These are phyloP conservation scores for Synergus japonicus DNA, from an alignment of 2,888 invertebrate species.

Conservation along the genomic window DNA sequence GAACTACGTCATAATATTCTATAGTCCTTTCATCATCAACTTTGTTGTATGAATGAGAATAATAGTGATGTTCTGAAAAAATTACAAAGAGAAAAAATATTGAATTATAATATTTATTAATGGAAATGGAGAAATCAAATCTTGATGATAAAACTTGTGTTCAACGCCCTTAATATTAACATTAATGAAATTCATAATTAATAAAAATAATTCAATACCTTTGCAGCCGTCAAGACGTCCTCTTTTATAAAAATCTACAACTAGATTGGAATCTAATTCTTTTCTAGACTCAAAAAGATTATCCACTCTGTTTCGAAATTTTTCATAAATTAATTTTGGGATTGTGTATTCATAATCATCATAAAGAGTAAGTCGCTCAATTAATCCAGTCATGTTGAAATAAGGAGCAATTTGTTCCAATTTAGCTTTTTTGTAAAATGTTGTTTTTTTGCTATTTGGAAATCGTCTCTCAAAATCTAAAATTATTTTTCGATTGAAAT, in stretches of 20 bases:
- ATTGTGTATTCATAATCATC: constrained; percentile 81
- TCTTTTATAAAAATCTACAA: constrained; percentile 82
- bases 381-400: constrained; percentile 85
- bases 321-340: constrained; percentile 70
- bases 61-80: constrained; percentile 76
- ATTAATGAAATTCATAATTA: neutral
- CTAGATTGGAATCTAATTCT: constrained; percentile 78
- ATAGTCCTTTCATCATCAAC: constrained; percentile 75
- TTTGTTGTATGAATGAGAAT: constrained; percentile 59
- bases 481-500: constrained; percentile 16
- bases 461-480: constrained; percentile 84
- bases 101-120: no score
- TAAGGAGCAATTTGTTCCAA: constrained; percentile 90
- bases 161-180: neutral
- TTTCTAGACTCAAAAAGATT: constrained; percentile 80
- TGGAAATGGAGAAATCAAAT: no score
- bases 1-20: constrained; percentile 80
- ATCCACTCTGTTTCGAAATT: constrained; percentile 81
- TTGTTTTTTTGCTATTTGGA: constrained; percentile 84
- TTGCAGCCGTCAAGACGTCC: constrained; percentile 85
- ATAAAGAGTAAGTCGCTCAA: constrained; percentile 82
- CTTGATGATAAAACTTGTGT: neutral
- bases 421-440: constrained; percentile 86
- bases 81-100: neutral
- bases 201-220: constrained; percentile 77